Evolutionary conservation across 1,140 invertebrate genomes (phyloP), one percentile per base, ranked within the genome.

Genomic region (Diorhabda sublineata): DNA sequence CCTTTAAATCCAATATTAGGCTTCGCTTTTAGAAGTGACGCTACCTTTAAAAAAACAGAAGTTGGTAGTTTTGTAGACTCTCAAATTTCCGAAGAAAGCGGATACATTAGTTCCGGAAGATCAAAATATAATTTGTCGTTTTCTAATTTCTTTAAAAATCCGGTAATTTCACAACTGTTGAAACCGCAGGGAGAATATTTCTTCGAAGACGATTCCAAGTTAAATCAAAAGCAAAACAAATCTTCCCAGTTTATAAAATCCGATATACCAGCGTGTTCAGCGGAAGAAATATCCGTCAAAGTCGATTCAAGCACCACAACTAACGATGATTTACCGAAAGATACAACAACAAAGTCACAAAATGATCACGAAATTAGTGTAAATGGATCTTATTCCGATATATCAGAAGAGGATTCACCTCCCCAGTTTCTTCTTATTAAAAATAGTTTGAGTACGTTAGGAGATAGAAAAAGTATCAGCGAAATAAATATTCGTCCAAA

Each of bases 71-170:
- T 26, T 11, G 45, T 4, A 42, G 64, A 9, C n/a, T 66, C 47
- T 42, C 45, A 42, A 42, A 68, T 8, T 42, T 71, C 71, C 3
- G 64, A 67, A 26, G 73, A 76, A 65, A 75, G 75, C 58, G 75
- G 75, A 6, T 76, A 76, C 66, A 26, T 59, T 5, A 76, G 71
- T 45, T 62, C 69, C 6, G 47, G n/a, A n/a, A 75, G 68, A 44
- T 74, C 74, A 6, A 70, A 62, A 58, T 5, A 58, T 45, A 60
- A 59, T 59, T n/a, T 42, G n/a, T 68, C 62, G 9, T 42, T 66
- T 9, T 43, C 43, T 2, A 73, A 47, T 42, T 76, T 76, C 64
- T 76, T 76, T 58, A 70, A 73, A 68, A 69, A 67, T 58, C 63
- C 68, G 1, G 69, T 70, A 9, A 76, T 76, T 11, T 64, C 67